A percentile compares a stretch with the other conserved stretches of the same genome.
Conservation (phyloP, 1,140 invertebrate genomes). For the Wiebesia pumilae region DNA sequence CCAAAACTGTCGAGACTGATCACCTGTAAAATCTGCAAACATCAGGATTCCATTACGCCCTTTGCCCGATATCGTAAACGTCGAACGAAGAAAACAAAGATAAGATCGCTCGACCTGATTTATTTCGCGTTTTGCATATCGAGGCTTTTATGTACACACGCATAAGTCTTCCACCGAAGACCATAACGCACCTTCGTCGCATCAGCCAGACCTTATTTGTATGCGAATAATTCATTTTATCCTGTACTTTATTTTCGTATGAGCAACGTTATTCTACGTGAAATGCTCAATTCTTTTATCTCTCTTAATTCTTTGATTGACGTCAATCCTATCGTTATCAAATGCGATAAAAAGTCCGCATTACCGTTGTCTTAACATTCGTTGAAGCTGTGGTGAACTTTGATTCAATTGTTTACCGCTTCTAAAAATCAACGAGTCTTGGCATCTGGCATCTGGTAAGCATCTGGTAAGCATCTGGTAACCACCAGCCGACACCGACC, state of each 20-base stretch:
- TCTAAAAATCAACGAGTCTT: no score
- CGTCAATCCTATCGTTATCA: no score
- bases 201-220: conserved; percentile 13
- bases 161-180: conserved; percentile 8
- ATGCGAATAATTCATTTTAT: conserved; percentile 16
- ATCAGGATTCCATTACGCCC: conserved; percentile 34
- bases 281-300: background rate
- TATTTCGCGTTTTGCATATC: conserved; percentile 33
- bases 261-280: background rate
- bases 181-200: conserved; percentile 6
- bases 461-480: no score
- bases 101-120: conserved; percentile 8
- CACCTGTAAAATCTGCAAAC: conserved; percentile 34
- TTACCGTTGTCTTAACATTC: no score
- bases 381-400: no score
- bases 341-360: no score
- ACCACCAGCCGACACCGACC: no score
- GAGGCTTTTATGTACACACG: conserved; percentile 13
- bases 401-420: no score
- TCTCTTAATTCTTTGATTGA: background rate
- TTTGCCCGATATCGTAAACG: conserved; percentile 29
- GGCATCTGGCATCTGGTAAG: no score
- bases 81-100: conserved; percentile 29
- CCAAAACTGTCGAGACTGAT: conserved; percentile 21
- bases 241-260: background rate